Percentiles rank a stretch among this genome's conserved stretches.
Evolutionary conservation across 2,113 vertebrate genomes (phyloP).

Genomic region (Corvus cornix): DNA sequence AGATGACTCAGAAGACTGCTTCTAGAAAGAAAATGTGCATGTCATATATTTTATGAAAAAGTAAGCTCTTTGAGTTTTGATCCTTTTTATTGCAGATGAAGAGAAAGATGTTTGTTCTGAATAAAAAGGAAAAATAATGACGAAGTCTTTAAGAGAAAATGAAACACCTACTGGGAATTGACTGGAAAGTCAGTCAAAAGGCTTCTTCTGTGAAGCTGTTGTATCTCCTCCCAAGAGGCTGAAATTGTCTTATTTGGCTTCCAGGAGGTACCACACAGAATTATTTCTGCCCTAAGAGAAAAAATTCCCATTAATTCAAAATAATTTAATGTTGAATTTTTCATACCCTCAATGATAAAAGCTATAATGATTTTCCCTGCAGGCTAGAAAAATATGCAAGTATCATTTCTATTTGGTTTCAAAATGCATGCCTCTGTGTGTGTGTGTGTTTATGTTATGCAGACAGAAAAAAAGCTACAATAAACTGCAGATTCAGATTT

Average conservation of each 20-base stretch:
- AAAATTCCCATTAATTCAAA: slow-evolving; percentile 30
- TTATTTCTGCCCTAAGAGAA: slow-evolving; percentile 33
- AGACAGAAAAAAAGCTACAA: background rate
- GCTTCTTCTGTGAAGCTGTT: slow-evolving; percentile 16
- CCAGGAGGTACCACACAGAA: background rate
- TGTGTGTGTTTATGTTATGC: background rate
- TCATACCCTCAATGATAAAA: background rate
- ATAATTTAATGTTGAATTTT: slow-evolving; percentile 20
- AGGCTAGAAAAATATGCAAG: background rate
- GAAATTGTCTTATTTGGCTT: slow-evolving; percentile 27
- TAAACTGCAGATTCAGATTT: background rate
- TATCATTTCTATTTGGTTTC: background rate
- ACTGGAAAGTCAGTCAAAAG: background rate
- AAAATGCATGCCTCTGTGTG: background rate
- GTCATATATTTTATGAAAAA: background rate
- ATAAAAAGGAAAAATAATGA: slow-evolving; percentile 14
- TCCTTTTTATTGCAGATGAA: slow-evolving; percentile 4
- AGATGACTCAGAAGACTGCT: background rate
- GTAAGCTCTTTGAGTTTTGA: background rate
- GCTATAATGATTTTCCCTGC: background rate
- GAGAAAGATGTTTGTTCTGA: slow-evolving; percentile 1
- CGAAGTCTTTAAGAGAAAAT: slow-evolving; percentile 24
- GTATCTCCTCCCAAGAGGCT: slow-evolving; percentile 2
- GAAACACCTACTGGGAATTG: slow-evolving; percentile 40
- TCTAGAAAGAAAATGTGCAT: background rate